phyloP scores from a whole-genome alignment of 2,888 invertebrate species.

The Eupithecia pulchellata region DNA sequence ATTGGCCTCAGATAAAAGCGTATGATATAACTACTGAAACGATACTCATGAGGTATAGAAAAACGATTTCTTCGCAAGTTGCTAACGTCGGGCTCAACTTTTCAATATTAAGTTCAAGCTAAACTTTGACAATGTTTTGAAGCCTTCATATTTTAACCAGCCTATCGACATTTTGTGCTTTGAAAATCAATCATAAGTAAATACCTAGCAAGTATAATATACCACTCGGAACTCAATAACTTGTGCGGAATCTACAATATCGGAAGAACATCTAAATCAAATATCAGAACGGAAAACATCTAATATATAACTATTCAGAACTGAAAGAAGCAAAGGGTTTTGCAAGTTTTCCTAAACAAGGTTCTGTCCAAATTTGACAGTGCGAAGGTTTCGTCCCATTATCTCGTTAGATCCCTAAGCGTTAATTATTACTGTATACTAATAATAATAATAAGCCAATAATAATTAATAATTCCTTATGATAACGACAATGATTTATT shows the following conservation, averaged over 20 bases:
- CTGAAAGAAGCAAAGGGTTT: no score
- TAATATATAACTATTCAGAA: background rate
- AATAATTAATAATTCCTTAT: no score
- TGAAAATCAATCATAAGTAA: background rate
- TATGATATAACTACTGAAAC: background rate
- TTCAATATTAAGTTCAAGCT: background rate
- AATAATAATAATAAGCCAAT: no score
- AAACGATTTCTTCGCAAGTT: background rate
- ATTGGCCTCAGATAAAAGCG: background rate
- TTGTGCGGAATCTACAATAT: no score
- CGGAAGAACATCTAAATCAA: no score
- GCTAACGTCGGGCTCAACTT: background rate
- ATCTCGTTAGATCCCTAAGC: no score
- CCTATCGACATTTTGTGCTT: background rate
- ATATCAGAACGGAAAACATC: background rate
- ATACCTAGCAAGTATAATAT: no score
- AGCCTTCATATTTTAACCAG: background rate
- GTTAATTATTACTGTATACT: no score
- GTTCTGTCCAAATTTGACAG: no score
- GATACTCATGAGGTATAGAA: background rate
- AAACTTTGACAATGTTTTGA: constrained; percentile 2
- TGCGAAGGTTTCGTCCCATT: no score
- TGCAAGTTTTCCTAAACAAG: no score
- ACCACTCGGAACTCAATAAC: no score
- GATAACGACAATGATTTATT: background rate